A percentile compares a stretch with the other conserved stretches of the same genome.
phyloP scores from a whole-genome alignment of 2,797 vertebrate genomes.

The Limnodromus scolopaceus region DNA sequence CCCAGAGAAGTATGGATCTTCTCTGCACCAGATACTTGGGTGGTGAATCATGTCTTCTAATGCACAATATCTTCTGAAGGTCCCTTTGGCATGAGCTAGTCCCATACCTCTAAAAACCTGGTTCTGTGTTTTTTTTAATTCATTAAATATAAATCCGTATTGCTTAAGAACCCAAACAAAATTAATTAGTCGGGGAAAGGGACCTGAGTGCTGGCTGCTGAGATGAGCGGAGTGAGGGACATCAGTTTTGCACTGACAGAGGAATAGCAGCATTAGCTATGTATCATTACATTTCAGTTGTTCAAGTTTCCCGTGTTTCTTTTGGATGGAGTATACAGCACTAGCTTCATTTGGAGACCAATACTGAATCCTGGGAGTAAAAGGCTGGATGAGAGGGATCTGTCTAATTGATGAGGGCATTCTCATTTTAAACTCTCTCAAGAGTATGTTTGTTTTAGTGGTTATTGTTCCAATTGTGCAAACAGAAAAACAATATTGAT shows the following conservation, averaged over 20 bases:
- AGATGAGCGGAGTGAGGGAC: neutral
- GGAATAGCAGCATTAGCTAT: neutral
- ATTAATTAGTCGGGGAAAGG: neutral
- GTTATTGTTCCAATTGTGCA: neutral
- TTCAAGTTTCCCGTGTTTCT: neutral
- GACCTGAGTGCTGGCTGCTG: neutral
- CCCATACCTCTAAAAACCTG: neutral
- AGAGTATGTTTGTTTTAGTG: neutral
- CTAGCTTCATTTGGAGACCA: neutral
- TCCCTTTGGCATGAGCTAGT: neutral
- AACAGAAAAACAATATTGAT: neutral
- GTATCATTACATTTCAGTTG: neutral
- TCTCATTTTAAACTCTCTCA: neutral
- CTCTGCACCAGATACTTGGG: neutral
- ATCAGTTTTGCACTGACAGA: neutral
- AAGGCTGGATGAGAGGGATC: neutral
- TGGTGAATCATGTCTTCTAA: neutral
- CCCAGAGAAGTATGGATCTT: neutral
- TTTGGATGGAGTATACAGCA: neutral
- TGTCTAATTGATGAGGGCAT: neutral
- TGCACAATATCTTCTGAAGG: rapidly evolving
- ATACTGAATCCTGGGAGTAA: neutral
- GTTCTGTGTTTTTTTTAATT: neutral
- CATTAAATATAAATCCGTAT: neutral
- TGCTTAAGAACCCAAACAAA: neutral